These are phyloP conservation scores for Thalassophryne amazonica DNA, from an alignment of 2,797 vertebrate genomes.

Conservation along the genomic window DNA sequence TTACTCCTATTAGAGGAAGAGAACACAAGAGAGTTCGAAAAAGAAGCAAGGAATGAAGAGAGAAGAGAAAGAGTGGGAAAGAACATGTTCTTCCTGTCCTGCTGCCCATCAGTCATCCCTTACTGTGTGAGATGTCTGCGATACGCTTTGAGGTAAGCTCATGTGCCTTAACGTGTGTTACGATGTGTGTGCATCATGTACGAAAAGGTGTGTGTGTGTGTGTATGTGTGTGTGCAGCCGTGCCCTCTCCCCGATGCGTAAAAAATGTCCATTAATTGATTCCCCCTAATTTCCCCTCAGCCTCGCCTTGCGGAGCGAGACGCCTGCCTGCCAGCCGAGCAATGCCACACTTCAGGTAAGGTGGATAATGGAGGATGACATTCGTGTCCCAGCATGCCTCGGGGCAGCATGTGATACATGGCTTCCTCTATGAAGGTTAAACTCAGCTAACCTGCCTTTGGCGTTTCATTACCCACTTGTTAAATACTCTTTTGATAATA, in stretches of 20 bases:
- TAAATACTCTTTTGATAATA: constrained; percentile 99
- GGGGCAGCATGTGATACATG: constrained; percentile 98
- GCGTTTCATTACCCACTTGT: constrained; percentile 99
- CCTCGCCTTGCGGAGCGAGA: constrained; percentile 73
- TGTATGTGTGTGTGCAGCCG: constrained; percentile 51
- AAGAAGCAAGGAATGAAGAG: neutral
- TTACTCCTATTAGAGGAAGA: constrained; percentile 33
- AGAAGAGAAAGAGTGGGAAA: constrained; percentile 4
- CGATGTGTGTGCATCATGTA: constrained; percentile 31
- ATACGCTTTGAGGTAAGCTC: constrained; percentile 55
- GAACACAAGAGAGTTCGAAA: constrained; percentile 6
- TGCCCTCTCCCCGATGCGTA: constrained; percentile 93
- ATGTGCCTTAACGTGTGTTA: constrained; percentile 18
- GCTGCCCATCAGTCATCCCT: constrained; percentile 34
- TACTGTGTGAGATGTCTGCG: constrained; percentile 76
- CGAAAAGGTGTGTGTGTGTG: constrained; percentile 48
- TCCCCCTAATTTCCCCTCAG: constrained; percentile 91
- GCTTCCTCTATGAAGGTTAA: constrained; percentile 99
- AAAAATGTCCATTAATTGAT: constrained; percentile 98
- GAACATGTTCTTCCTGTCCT: constrained; percentile 41
- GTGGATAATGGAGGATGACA: constrained; percentile 97
- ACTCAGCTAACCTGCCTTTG: constrained; percentile 99
- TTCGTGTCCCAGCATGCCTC: constrained; percentile 96
- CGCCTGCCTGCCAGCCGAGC: constrained; percentile 72
- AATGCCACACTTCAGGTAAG: constrained; percentile 92